These are phyloP conservation scores for Abscondita cerata DNA, from an alignment of 2,888 invertebrate species.

Conservation along the genomic window DNA sequence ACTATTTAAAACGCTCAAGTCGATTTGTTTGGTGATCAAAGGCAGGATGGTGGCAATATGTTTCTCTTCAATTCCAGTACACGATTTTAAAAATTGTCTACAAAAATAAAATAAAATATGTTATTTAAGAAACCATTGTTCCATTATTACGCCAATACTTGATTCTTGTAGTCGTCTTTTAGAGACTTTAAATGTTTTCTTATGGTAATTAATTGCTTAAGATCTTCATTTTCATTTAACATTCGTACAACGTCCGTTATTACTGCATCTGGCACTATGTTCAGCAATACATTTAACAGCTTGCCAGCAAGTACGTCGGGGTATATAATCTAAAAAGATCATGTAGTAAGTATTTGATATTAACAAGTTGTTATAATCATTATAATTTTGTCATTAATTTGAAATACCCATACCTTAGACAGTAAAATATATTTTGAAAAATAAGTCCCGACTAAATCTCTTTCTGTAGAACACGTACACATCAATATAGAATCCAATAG, in stretches of 20 bases:
- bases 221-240: conserved; percentile 6
- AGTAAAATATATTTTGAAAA: conserved; percentile 19
- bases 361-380: background rate
- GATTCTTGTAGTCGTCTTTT: conserved; percentile 17
- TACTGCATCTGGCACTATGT: conserved; percentile 20
- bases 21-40: conserved; percentile 5
- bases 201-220: background rate
- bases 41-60: conserved; percentile 6
- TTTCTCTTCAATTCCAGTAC: conserved; percentile 15
- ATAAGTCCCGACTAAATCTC: background rate
- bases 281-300: conserved; percentile 20
- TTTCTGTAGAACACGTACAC: conserved; percentile 9
- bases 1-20: conserved; percentile 2
- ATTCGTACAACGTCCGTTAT: conserved; percentile 6
- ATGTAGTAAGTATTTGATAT: background rate
- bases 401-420: conserved; percentile 15
- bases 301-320: conserved; percentile 9
- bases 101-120: conserved; percentile 3
- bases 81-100: conserved; percentile 14
- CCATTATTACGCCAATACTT: conserved; percentile 27
- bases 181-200: conserved; percentile 22
- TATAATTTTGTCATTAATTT: background rate
- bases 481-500: conserved; percentile 27
- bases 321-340: conserved; percentile 18
- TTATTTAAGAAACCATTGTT: background rate